A percentile compares a stretch with the other conserved stretches of the same genome.
Evolutionary conservation across 2,888 invertebrate species (phyloP).

Genomic region (Drosophila quinaria): DNA sequence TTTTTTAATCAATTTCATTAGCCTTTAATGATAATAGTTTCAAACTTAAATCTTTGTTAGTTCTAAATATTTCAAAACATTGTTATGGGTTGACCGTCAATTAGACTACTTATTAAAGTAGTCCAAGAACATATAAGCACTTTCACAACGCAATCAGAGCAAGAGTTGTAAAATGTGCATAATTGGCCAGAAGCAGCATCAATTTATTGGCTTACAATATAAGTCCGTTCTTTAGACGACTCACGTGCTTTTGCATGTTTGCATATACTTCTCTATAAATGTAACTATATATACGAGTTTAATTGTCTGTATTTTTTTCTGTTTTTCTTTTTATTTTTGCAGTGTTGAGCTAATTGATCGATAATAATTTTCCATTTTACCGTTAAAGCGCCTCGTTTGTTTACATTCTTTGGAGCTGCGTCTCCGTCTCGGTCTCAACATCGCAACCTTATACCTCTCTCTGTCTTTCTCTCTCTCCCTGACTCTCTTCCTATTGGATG

Average conservation of each 20-base stretch:
- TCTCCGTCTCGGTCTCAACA: conserved; percentile 24
- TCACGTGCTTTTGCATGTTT: conserved; percentile 48
- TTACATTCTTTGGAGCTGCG: conserved; percentile 68
- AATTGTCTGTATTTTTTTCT: conserved; percentile 10
- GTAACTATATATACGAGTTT: conserved; percentile 2
- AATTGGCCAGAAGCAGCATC: conserved; percentile 31
- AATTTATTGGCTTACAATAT: conserved; percentile 13
- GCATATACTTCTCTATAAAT: conserved; percentile 18
- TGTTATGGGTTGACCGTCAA: not conserved
- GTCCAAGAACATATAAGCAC: conserved; percentile 71
- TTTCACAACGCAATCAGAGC: conserved; percentile 77
- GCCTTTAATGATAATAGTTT: not conserved
- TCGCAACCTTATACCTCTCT: conserved; percentile 16
- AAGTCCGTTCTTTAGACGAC: conserved; percentile 12
- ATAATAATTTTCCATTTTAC: conserved; percentile 83
- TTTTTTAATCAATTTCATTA: too few relatives aligned
- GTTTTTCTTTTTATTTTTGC: conserved; percentile 64
- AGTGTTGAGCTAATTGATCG: conserved; percentile 77
- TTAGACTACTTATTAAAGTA: conserved; percentile 36
- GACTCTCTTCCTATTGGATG: conserved; percentile 15
- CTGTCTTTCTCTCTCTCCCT: conserved; percentile 1
- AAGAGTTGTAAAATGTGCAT: conserved; percentile 50
- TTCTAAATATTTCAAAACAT: not conserved
- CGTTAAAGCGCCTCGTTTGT: conserved; percentile 82
- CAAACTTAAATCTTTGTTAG: not conserved